phyloP scores from a whole-genome alignment of 1,140 invertebrate species.

The Cryptotermes secundus region DNA sequence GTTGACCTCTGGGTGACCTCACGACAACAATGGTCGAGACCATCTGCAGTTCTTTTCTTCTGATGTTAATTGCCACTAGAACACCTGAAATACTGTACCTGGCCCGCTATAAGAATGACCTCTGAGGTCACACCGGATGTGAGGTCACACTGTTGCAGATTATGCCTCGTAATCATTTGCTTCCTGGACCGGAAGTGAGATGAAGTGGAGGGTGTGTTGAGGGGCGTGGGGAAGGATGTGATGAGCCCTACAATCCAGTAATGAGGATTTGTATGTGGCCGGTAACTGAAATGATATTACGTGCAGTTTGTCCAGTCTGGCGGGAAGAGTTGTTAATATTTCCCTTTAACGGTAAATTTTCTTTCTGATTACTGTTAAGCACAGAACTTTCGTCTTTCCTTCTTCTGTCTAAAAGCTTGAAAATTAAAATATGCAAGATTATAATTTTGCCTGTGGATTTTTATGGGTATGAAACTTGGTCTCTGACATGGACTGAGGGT shows the following conservation, averaged over 20 bases:
- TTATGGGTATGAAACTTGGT: no score
- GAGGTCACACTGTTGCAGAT: constrained; percentile 7
- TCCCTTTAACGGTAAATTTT: not conserved
- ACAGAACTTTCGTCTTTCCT: no score
- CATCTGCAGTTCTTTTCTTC: not conserved
- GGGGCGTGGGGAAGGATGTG: not conserved
- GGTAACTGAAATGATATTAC: not conserved
- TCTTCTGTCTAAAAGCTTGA: no score
- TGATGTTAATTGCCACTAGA: not conserved
- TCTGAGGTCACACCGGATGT: constrained; percentile 12
- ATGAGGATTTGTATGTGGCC: not conserved
- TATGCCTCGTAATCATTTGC: not conserved
- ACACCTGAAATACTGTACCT: not conserved
- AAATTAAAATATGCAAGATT: no score
- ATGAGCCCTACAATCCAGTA: not conserved
- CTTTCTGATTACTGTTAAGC: not conserved
- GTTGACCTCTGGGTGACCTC: not conserved
- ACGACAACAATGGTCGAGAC: not conserved
- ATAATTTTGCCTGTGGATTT: no score
- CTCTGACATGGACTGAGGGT: no score
- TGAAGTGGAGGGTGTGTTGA: not conserved
- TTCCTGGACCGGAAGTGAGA: not conserved
- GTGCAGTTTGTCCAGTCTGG: not conserved
- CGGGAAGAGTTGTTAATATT: not conserved
- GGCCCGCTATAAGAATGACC: not conserved